Percentiles rank a stretch among this genome's conserved stretches.
Evolutionary conservation across 1,140 invertebrate genomes (phyloP).

Genomic region (Anastrepha obliqua): DNA sequence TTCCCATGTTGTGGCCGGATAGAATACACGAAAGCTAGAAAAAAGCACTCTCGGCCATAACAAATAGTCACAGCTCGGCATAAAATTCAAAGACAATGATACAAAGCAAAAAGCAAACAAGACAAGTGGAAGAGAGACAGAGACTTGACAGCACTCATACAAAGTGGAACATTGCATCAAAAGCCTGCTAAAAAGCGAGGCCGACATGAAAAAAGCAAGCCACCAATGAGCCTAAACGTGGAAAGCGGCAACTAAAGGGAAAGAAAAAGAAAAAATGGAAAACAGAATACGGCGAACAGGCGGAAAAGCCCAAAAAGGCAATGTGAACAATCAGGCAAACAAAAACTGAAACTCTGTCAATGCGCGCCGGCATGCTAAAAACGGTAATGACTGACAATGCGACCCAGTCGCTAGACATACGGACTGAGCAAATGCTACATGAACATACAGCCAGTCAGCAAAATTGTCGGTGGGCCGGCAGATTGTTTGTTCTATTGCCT

Average conservation of each 20-base stretch:
- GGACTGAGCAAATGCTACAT: background rate
- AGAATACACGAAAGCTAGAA: background rate
- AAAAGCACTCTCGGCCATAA: background rate
- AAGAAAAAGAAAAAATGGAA: background rate
- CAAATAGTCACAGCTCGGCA: slow-evolving; percentile 33
- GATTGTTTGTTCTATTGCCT: background rate
- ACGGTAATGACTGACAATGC: slow-evolving; percentile 39
- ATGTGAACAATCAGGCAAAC: background rate
- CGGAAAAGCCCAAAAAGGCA: slow-evolving; percentile 29
- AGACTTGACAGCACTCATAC: slow-evolving; percentile 19
- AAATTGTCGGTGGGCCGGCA: background rate
- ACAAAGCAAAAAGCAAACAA: background rate
- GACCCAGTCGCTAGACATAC: background rate
- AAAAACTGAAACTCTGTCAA: slow-evolving; percentile 23
- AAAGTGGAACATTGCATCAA: slow-evolving; percentile 31
- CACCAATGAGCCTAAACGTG: background rate
- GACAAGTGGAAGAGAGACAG: background rate
- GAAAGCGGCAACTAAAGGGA: background rate
- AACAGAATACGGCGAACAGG: background rate
- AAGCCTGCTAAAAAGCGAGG: background rate
- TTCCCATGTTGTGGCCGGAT: background rate
- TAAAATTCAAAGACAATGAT: slow-evolving; percentile 8
- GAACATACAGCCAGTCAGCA: background rate
- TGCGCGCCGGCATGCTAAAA: slow-evolving; percentile 15
- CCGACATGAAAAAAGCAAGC: background rate